Conservation (phyloP, 2,113 vertebrate genomes). For the Phrynosoma blainvillii region DNA sequence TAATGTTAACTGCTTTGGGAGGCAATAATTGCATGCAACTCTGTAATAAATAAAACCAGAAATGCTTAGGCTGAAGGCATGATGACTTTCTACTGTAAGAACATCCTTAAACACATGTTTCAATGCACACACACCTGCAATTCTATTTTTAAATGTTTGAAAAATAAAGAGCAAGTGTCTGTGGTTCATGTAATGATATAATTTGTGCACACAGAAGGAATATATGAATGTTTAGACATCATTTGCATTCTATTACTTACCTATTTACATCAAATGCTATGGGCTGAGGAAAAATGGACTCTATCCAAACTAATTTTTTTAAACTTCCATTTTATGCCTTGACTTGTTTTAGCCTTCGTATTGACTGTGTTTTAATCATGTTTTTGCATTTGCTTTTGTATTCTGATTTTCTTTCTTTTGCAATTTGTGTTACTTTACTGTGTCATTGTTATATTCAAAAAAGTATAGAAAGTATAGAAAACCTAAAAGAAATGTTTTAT, state of each 20-base stretch:
- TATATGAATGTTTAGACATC: conserved; percentile 28
- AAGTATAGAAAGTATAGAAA: background rate
- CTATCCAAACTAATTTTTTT: background rate
- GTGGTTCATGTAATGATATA: conserved; percentile 8
- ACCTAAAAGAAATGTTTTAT: background rate
- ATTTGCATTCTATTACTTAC: conserved; percentile 23
- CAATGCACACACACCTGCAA: background rate
- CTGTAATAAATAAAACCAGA: background rate
- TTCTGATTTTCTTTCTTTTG: background rate
- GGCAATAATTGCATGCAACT: background rate
- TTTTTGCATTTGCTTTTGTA: background rate
- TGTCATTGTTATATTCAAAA: background rate
- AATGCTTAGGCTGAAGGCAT: background rate
- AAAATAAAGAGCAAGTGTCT: conserved; percentile 15
- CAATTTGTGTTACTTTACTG: background rate
- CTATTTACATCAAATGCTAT: background rate
- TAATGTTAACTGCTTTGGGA: background rate
- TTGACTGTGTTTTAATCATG: background rate
- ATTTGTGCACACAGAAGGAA: conserved; percentile 20
- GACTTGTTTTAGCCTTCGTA: background rate
- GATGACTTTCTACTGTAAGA: background rate
- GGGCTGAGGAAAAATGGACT: background rate
- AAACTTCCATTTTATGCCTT: background rate
- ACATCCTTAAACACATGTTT: background rate
- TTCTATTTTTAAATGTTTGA: conserved; percentile 5